These are phyloP conservation scores for Cryptomyrus ogoouensis DNA, from an alignment of 2,113 vertebrate species.

Conservation along the genomic window DNA sequence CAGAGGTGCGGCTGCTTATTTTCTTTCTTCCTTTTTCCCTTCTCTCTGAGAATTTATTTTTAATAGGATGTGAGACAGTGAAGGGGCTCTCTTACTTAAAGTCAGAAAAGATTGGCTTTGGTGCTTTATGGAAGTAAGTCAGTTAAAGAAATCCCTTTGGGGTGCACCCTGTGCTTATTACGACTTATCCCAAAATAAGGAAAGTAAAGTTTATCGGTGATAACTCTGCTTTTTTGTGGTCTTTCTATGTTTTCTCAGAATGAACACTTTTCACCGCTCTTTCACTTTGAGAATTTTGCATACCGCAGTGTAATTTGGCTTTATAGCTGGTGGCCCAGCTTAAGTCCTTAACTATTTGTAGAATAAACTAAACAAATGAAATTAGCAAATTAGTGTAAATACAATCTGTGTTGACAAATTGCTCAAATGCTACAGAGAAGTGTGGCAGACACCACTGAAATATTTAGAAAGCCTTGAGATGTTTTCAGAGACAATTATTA, in stretches of 20 bases:
- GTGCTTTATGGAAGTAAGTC: conserved; percentile 4
- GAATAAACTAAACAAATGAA: neutral
- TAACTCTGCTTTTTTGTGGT: neutral
- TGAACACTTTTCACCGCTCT: neutral
- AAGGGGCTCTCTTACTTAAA: neutral
- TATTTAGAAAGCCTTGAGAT: neutral
- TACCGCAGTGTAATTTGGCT: neutral
- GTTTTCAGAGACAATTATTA: neutral
- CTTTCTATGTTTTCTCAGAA: neutral
- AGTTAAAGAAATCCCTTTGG: neutral
- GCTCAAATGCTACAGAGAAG: neutral
- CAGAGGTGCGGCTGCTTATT: conserved; percentile 21
- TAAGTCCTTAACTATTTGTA: neutral
- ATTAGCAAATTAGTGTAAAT: neutral
- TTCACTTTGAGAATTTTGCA: neutral
- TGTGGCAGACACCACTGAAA: neutral
- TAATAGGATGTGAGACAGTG: conserved; percentile 15
- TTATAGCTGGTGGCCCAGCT: neutral
- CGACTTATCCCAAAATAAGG: neutral
- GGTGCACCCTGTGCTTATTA: neutral
- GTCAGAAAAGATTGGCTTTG: conserved; percentile 11
- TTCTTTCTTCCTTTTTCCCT: neutral
- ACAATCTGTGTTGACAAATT: neutral
- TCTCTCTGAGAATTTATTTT: conserved; percentile 25
- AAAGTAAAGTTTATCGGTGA: neutral